Evolutionary conservation across 2,888 invertebrate species (phyloP), one percentile per base, ranked within the genome.

Genomic region (Micoletzkya japonica): DNA sequence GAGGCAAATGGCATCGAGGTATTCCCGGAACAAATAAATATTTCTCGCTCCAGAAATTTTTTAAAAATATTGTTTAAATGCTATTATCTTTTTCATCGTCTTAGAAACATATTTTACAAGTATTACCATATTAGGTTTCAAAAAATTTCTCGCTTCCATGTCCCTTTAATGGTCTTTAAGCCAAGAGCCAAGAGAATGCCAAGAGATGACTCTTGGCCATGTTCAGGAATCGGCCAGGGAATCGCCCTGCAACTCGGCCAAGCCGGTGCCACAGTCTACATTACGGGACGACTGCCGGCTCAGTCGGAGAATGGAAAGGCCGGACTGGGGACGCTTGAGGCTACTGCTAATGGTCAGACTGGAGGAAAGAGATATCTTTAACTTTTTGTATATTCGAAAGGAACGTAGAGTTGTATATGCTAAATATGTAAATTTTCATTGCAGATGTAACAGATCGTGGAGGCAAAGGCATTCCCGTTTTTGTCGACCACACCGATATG

Each of bases 401-500:
- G 7, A 54, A 24, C 10, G 14, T 44, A 44, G 20, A 44, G 10
- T 44, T 20, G 44, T 44, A 44, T 20, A 44, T 14, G 20, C 24
- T n/a, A n/a, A n/a, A n/a, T n/a, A n/a, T n/a, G n/a, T n/a, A n/a
- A n/a, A n/a, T n/a, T n/a, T n/a, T n/a, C 28, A 26, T 59, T 49
- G 36, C 64, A 73, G 75, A 86, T 82, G 82, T 87, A 57, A 82
- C 82, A 28, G 73, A 74, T 0, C 76, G 85, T 7, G 87, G 87
- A 56, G 87, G 87, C 0, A 77, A 78, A 59, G 86, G 86, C 44
- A 84, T 87, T 34, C 85, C 87, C 6, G 82, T 87, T 1, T 86
- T 85, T 71, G 86, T 86, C 75, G 87, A 87, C 72, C 87, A 87
- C 75, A 76, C 77, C 7, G 85, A 86, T 44, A 85, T 85, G 68